Percentiles rank a stretch among this genome's conserved stretches.
Evolutionary conservation across 2,888 invertebrate genomes (phyloP).

Genomic region (Resseliella maxima): DNA sequence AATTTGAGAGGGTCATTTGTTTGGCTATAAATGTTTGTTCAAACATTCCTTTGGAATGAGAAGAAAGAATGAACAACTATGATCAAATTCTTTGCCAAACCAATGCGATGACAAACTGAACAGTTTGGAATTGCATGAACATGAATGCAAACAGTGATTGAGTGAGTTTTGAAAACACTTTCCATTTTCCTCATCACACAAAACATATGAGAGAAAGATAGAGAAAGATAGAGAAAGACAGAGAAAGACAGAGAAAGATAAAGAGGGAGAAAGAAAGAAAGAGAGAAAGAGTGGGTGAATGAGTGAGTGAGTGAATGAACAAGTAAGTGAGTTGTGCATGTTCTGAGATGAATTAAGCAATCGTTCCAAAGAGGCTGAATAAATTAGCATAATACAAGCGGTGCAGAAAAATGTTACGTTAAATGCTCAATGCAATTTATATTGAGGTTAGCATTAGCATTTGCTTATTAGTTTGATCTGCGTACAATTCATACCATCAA

Average conservation of each 20-base stretch:
- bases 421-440: neutral
- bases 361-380: slow-evolving; percentile 1
- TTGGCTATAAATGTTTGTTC: neutral
- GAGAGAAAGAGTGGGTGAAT: no score
- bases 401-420: slow-evolving; percentile 7
- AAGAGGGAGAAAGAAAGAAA: no score
- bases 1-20: neutral
- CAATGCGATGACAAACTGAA: neutral
- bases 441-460: neutral
- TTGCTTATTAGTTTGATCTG: slow-evolving; percentile 20
- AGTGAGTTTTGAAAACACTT: no score
- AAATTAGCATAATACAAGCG: slow-evolving; percentile 31
- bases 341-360: neutral
- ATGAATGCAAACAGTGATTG: no score
- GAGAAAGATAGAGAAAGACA: no score
- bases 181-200: no score
- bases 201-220: no score
- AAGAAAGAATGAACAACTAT: neutral
- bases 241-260: no score
- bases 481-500: slow-evolving; percentile 4
- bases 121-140: no score
- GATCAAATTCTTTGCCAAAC: neutral
- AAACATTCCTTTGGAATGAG: neutral
- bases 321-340: neutral
- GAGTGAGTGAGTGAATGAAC: no score